These are phyloP conservation scores for Umimayanthus chanpuru DNA, from an alignment of 92 coral and sea anemone genomes.

Conservation along the genomic window DNA sequence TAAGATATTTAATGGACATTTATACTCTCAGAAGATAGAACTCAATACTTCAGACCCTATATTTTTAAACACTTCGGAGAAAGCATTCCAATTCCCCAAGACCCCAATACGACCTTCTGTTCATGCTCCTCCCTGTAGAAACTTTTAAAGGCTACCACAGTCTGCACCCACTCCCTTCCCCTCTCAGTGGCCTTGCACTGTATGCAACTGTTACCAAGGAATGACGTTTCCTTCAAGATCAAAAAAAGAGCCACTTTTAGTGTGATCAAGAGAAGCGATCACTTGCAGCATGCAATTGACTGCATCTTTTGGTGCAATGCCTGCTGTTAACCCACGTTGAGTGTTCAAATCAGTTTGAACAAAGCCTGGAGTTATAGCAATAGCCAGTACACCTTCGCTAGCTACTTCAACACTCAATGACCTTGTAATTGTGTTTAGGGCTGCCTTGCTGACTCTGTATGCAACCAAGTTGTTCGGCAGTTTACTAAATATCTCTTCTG, in stretches of 20 bases:
- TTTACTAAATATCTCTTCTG: constrained; percentile 44
- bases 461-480: constrained; percentile 49
- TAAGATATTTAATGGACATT: no score
- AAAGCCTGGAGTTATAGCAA: constrained; percentile 73
- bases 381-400: constrained; percentile 58
- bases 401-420: constrained; percentile 57
- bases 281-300: constrained; percentile 6
- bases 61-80: no score
- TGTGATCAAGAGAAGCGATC: neutral
- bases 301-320: neutral
- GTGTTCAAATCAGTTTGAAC: neutral
- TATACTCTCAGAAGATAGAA: no score
- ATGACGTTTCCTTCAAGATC: neutral
- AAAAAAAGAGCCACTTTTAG: constrained; percentile 1
- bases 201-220: neutral
- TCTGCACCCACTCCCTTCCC: no score
- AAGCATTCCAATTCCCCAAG: no score
- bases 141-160: no score
- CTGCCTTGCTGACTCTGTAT: constrained; percentile 71
- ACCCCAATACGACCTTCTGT: no score
- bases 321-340: neutral
- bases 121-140: no score
- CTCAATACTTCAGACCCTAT: no score
- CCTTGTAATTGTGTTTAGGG: constrained; percentile 70
- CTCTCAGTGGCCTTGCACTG: no score